Percentiles rank a stretch among this genome's conserved stretches.
phyloP scores from a whole-genome alignment of 2,113 vertebrate species.

The Cebidichthys violaceus region DNA sequence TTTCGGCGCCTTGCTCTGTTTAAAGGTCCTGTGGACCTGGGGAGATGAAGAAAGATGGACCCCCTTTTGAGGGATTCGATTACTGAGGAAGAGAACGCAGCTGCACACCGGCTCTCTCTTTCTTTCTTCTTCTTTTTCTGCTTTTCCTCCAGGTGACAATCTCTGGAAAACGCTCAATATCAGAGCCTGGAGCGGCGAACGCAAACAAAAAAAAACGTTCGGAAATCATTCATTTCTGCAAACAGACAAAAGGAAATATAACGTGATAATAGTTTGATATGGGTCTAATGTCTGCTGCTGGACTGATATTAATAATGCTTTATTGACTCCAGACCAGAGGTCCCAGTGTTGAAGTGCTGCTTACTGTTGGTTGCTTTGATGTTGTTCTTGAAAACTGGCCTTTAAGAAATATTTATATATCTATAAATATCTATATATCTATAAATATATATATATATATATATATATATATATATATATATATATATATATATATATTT shows the following conservation, averaged over 20 bases:
- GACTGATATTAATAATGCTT: slow-evolving; percentile 53
- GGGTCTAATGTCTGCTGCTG: no score
- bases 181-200: slow-evolving; percentile 72
- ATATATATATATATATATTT: not conserved
- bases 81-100: slow-evolving; percentile 84
- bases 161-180: slow-evolving; percentile 82
- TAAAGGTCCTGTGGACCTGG: slow-evolving; percentile 83
- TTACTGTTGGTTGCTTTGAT: slow-evolving; percentile 21
- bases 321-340: slow-evolving; percentile 61
- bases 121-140: slow-evolving; percentile 66
- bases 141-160: slow-evolving; percentile 78
- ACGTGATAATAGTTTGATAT: slow-evolving; percentile 43
- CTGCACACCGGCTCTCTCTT: slow-evolving; percentile 71
- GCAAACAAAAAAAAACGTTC: slow-evolving; percentile 50
- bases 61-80: slow-evolving; percentile 86
- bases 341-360: slow-evolving; percentile 57
- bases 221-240: slow-evolving; percentile 77
- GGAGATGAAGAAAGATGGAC: slow-evolving; percentile 88
- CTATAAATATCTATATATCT: no score
- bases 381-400: slow-evolving; percentile 16
- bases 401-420: not conserved
- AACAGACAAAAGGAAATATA: slow-evolving; percentile 71
- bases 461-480: not conserved
- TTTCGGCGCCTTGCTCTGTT: slow-evolving; percentile 82
- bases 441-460: no score